Conservation (phyloP, 2,797 vertebrate genomes). For the Psittacula derbiana region DNA sequence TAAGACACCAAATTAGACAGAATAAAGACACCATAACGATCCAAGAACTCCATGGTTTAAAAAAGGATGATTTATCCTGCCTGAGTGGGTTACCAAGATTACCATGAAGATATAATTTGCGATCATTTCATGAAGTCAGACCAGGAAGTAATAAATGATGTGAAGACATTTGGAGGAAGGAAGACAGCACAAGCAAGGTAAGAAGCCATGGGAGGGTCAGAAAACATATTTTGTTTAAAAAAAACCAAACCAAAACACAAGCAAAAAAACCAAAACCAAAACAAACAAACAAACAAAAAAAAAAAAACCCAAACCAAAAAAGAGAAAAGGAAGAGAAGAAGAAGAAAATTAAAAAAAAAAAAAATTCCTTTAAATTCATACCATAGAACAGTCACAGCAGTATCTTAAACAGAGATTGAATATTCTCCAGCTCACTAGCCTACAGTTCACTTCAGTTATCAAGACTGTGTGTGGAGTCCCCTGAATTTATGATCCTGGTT, state of each 20-base stretch:
- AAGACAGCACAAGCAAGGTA: background rate
- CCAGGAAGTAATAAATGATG: background rate
- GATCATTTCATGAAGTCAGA: background rate
- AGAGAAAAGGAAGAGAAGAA: background rate
- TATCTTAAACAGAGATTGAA: background rate
- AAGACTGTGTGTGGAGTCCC: background rate
- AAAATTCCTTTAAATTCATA: background rate
- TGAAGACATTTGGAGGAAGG: background rate
- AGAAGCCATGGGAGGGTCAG: background rate
- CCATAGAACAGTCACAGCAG: background rate
- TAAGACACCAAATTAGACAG: background rate
- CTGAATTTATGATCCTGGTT: background rate
- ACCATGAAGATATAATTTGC: background rate
- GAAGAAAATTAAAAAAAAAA: background rate
- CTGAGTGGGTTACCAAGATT: background rate
- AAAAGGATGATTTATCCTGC: background rate
- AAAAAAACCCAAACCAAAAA: background rate
- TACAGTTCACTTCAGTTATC: background rate
- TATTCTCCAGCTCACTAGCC: background rate
- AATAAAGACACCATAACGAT: background rate
- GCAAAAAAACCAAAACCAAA: background rate
- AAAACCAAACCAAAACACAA: background rate
- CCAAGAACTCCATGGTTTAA: background rate
- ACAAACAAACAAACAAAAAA: accelerated
- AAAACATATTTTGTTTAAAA: background rate